Evolutionary conservation across 2,888 invertebrate genomes (phyloP).

Genomic region (Hypsopygia costalis): DNA sequence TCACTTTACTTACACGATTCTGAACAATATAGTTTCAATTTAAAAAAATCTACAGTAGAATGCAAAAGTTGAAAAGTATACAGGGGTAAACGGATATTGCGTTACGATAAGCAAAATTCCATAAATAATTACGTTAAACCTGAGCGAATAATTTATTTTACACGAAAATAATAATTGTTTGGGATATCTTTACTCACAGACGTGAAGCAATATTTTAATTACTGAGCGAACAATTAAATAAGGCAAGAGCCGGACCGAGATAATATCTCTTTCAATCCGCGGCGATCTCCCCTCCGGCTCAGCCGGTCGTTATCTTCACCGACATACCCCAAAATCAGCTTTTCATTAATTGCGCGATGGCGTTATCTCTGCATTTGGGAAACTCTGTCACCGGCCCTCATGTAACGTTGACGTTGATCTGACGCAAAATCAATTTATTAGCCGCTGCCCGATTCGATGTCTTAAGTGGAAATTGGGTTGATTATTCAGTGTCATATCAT

Average conservation of each 20-base stretch:
- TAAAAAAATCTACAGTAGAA: too few relatives aligned
- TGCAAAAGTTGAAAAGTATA: conserved; percentile 59
- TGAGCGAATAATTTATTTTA: too few relatives aligned
- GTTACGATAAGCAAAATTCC: conserved; percentile 37
- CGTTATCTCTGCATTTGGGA: conserved; percentile 45
- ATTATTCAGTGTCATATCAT: conserved; percentile 59
- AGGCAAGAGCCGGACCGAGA: conserved; percentile 32
- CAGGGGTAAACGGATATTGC: conserved; percentile 52
- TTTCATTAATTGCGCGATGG: conserved; percentile 64
- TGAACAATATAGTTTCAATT: too few relatives aligned
- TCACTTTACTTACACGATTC: too few relatives aligned
- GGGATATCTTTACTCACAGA: neutral
- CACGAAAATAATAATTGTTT: neutral
- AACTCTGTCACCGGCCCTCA: conserved; percentile 50
- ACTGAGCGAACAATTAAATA: conserved; percentile 29
- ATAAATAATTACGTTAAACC: conserved; percentile 36
- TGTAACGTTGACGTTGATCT: conserved; percentile 61
- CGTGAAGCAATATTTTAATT: conserved; percentile 12
- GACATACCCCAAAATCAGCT: conserved; percentile 61
- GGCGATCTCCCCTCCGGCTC: conserved; percentile 33
- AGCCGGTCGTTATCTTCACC: conserved; percentile 43
- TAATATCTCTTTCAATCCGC: conserved; percentile 49
- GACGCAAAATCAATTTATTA: conserved; percentile 70
- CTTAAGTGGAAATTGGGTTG: conserved; percentile 53
- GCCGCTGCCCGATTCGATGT: conserved; percentile 37